Evolutionary conservation across 1,140 invertebrate species (phyloP), one percentile per base, ranked within the genome.

Genomic region (Pseudomyrmex cubaensis): DNA sequence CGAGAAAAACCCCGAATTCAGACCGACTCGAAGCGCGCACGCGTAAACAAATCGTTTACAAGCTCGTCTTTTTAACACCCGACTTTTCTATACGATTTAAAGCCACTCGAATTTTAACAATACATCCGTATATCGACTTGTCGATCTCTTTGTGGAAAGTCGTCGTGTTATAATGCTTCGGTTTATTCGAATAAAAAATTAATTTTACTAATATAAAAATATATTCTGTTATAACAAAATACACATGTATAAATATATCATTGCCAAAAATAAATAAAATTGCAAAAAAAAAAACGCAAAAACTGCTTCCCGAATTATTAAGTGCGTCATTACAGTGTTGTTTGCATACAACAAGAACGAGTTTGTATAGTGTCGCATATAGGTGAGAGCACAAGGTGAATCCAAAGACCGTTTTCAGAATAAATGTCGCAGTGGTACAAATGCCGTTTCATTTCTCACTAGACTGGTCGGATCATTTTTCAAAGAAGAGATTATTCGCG

Each of bases 1-100:
- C 54, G 17, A 35, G 48, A 46, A 2, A 46, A 22, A 20, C 52
- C 10, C 57, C 10, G 46, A 59, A 17, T 46, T 22, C 46, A n/a
- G 59, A 22, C n/a, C 56, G 25, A 35, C 8, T 46, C 48, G 35
- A 35, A 35, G 35, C 35, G 35, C 35, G 35, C 35, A 35, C 48
- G 63, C 17, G 54, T 80, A 88, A 88, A 87, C 86, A 85, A 87
- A 62, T 75, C 85, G 66, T 88, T 88, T 88, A 85, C 83, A 77
- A 70, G 70, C 73, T 59, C 35, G 66, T 48, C 44, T 20, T 59
- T 80, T 72, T 54, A 80, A 9, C 67, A 8, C 15, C n/a, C 44
- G 15, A 61, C 63, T 77, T 67, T 61, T 5, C 12, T 44, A 57
- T 17, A 50, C 17, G 44, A 25, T 17, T 59, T 78, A 20, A 50